Base-by-base conservation (phyloP, 2,888 invertebrate genomes). In the Plebejus melissa region DNA sequence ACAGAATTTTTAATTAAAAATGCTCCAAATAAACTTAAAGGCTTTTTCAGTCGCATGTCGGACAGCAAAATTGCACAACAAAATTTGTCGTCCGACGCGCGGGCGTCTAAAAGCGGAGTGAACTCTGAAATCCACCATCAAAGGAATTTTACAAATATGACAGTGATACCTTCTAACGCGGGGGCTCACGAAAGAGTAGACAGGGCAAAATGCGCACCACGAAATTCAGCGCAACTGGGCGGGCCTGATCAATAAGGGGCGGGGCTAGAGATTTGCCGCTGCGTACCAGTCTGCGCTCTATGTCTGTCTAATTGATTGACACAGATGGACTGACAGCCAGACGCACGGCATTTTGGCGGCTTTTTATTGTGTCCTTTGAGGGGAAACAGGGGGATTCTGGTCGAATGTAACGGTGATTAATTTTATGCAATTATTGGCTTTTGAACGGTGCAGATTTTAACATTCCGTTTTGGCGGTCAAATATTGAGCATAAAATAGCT, bases 221-320 rank as follows among this genome's bases (percentile, higher is more conserved):
- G 80, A 83, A 84, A 82, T 87, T 86, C 85, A 86, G 87, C 88
- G 88, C 87, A 85, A 84, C 84, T 84, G 89, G 90, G 90, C 90
- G 90, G 87, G 80, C 75, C 82, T 81, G 89, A 84, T 86, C 89
- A 88, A 91, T 91, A 90, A 83, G 78, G 83, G 91, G 91, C 90
- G 91, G 84, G 83, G 88, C 85, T 79, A 77, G 80, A 82, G 83
- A 82, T 84, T 83, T 82, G 87, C 87, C 86, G 87, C 89, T 90
- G 92, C 91, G 90, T 89, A 82, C 82, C 83, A 83, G 84, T 85
- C 85, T 88, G 89, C 89, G 88, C 83, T 83, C 82, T 81, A 83
- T 82, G 81, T 83, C 77, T 79, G 80, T 81, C 82, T 89, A 92
- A 92, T 92, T 92, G 92, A 92, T 91, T 92, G 92, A 91, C 92